phyloP scores from a whole-genome alignment of 2,888 invertebrate genomes.

The Amitus sp. region DNA sequence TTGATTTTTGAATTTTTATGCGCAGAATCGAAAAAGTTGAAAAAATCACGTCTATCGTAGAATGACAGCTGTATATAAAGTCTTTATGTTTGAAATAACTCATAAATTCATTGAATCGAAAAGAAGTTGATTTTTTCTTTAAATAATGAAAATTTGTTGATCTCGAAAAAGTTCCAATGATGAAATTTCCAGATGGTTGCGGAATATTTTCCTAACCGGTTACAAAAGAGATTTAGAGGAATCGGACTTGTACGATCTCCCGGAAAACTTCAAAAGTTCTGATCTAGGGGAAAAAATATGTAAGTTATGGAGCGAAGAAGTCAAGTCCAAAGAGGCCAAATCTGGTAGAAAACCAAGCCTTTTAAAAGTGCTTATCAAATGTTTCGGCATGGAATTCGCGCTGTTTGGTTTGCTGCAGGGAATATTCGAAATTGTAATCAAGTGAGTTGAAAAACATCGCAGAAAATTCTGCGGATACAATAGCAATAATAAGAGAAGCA shows the following conservation, averaged over 20 bases:
- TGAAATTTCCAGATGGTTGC: constrained; percentile 72
- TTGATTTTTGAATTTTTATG: no score
- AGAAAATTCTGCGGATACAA: not conserved
- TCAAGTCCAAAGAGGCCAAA: constrained; percentile 51
- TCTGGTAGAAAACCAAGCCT: constrained; percentile 67
- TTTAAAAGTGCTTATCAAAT: constrained; percentile 68
- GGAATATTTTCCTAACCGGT: constrained; percentile 79
- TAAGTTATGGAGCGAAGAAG: constrained; percentile 67
- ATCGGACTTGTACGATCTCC: constrained; percentile 77
- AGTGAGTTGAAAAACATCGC: not conserved
- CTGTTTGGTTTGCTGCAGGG: not conserved
- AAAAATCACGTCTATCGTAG: no score
- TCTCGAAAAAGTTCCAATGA: not conserved
- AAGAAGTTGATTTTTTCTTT: not conserved
- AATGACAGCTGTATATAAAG: no score
- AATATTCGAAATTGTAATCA: not conserved
- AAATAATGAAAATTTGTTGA: not conserved
- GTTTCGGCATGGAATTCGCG: constrained; percentile 65
- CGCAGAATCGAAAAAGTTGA: no score
- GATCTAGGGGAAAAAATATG: constrained; percentile 66
- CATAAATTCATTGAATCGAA: no score
- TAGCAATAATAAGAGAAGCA: not conserved
- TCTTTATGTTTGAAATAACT: no score
- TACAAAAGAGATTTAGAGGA: constrained; percentile 77
- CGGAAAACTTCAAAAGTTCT: constrained; percentile 75